A percentile compares a stretch with the other conserved stretches of the same genome.
phyloP scores from a whole-genome alignment of 2,797 vertebrate genomes.

The Carcharodon carcharias region DNA sequence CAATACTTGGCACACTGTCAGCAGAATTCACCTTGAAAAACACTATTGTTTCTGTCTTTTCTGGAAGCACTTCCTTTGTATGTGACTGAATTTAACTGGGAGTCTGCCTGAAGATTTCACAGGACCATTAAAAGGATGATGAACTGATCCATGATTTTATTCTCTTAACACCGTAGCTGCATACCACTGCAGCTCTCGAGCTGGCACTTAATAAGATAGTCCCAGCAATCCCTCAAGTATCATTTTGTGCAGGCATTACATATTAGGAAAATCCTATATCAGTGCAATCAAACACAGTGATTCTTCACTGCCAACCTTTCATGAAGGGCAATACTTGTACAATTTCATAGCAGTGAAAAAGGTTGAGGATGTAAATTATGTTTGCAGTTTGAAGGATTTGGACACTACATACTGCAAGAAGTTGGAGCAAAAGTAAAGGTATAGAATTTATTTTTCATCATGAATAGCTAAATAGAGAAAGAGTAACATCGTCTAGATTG shows the following conservation, averaged over 20 bases:
- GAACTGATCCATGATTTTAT: constrained; percentile 31
- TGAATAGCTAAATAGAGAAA: not conserved
- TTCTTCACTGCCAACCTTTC: not conserved
- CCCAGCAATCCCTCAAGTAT: not conserved
- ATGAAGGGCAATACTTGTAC: not conserved
- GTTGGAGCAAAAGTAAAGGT: not conserved
- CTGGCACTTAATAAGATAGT: not conserved
- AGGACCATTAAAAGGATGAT: constrained; percentile 23
- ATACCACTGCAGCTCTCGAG: not conserved
- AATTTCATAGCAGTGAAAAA: constrained; percentile 26
- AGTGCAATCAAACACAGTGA: constrained; percentile 19
- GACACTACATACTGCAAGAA: not conserved
- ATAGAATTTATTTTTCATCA: not conserved
- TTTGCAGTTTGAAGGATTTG: not conserved
- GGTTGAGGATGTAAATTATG: not conserved
- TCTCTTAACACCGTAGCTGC: not conserved
- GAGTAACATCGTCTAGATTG: not conserved
- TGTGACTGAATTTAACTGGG: not conserved
- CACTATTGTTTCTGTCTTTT: not conserved
- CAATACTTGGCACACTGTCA: not conserved
- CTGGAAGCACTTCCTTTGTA: not conserved
- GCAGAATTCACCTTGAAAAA: constrained; percentile 27
- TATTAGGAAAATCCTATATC: constrained; percentile 16
- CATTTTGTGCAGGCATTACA: constrained; percentile 30
- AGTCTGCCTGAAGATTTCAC: not conserved